Conservation (phyloP, 2,797 vertebrate species). For the Potorous gilbertii region DNA sequence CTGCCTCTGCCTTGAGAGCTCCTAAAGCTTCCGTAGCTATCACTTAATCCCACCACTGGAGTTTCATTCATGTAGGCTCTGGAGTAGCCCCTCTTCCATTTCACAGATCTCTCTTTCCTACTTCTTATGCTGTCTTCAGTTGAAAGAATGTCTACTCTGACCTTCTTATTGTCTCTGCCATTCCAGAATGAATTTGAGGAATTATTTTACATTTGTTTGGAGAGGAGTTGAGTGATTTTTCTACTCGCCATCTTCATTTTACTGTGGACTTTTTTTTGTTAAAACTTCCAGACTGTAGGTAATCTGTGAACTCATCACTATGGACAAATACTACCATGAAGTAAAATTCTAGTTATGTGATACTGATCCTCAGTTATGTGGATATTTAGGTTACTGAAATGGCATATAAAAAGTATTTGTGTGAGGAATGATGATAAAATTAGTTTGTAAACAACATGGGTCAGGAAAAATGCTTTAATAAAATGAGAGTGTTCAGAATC, state of each 20-base stretch:
- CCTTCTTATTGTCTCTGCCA: neutral
- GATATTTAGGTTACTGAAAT: neutral
- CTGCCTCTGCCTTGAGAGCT: neutral
- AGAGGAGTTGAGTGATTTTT: neutral
- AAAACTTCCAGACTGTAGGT: neutral
- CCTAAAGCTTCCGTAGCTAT: neutral
- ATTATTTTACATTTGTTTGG: neutral
- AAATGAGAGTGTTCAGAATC: neutral
- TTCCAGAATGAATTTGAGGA: neutral
- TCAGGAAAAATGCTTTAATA: neutral
- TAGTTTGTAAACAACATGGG: neutral
- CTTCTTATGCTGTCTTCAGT: neutral
- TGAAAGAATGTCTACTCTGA: neutral
- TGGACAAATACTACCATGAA: too few species aligned
- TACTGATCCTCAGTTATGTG: neutral
- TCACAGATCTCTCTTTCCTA: neutral
- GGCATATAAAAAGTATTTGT: neutral
- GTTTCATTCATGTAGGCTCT: neutral
- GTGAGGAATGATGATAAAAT: neutral
- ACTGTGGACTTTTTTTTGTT: neutral
- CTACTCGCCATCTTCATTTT: neutral
- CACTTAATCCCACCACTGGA: neutral
- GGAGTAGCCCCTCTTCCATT: neutral
- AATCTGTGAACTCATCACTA: neutral
- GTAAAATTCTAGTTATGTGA: neutral